These are phyloP conservation scores for Ancistrus triradiatus DNA, from an alignment of 2,113 vertebrate genomes.

Conservation along the genomic window DNA sequence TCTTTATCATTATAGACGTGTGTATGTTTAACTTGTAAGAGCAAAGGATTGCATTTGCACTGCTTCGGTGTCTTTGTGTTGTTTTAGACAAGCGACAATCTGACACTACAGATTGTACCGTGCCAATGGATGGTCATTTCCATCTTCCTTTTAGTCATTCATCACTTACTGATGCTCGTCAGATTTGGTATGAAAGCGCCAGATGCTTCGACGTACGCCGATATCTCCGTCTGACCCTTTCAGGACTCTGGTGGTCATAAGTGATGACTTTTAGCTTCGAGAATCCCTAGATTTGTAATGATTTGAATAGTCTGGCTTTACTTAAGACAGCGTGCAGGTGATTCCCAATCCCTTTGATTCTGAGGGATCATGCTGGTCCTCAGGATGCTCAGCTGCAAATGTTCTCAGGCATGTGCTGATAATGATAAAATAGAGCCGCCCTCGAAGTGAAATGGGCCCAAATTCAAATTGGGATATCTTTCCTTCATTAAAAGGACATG, in stretches of 20 bases:
- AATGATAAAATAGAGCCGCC: not conserved
- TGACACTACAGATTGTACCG: constrained; percentile 10
- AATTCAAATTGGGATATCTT: too few species aligned
- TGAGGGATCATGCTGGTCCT: not conserved
- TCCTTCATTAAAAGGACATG: not conserved
- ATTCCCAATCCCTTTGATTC: constrained; percentile 2
- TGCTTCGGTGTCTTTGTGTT: not conserved
- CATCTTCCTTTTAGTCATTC: not conserved
- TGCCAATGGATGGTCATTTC: constrained; percentile 35
- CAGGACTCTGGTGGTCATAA: too few species aligned
- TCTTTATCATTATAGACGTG: constrained; percentile 52
- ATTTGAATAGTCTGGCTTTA: too few species aligned
- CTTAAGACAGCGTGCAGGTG: too few species aligned
- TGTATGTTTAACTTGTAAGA: constrained; percentile 46
- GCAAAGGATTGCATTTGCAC: constrained; percentile 54
- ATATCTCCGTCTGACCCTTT: constrained; percentile 1
- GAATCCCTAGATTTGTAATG: too few species aligned
- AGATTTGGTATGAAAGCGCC: too few species aligned
- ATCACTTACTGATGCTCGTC: not conserved
- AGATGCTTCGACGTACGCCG: too few species aligned
- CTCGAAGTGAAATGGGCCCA: too few species aligned
- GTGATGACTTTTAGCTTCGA: too few species aligned
- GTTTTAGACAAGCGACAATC: not conserved
- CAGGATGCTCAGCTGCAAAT: constrained; percentile 51
- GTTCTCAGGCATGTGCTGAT: constrained; percentile 14